phyloP scores from a whole-genome alignment of 2,888 invertebrate species.

The Cephonodes hylas region DNA sequence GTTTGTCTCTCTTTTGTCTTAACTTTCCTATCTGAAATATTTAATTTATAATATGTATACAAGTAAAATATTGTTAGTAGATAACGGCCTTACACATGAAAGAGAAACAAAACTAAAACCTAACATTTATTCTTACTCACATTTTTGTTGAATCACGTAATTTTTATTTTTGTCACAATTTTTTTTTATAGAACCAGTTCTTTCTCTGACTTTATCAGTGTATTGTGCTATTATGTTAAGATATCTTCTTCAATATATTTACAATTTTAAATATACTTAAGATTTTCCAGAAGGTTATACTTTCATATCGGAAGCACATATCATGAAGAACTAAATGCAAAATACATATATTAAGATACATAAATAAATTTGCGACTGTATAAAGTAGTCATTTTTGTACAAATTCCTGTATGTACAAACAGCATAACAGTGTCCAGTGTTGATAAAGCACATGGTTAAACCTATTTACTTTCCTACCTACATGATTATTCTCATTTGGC shows the following conservation, averaged over 20 bases:
- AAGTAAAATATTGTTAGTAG: neutral
- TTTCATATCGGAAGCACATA: no score
- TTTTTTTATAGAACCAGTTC: constrained; percentile 13
- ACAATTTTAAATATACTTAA: neutral
- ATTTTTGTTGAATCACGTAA: constrained; percentile 13
- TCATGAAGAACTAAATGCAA: no score
- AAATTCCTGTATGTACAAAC: neutral
- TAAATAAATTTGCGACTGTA: no score
- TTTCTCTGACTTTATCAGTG: constrained; percentile 2
- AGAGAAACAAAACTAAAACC: neutral
- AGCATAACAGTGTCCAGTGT: neutral
- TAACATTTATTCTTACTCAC: constrained; percentile 4
- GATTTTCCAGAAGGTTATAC: neutral
- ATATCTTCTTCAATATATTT: constrained; percentile 1
- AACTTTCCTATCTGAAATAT: neutral
- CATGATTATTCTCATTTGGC: neutral
- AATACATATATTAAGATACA: no score
- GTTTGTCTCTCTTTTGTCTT: neutral
- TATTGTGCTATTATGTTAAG: constrained; percentile 7
- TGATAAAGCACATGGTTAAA: neutral
- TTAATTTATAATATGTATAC: neutral
- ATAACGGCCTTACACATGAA: neutral
- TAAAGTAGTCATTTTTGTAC: no score
- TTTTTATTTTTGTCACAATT: constrained; percentile 11
- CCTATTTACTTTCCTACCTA: neutral